Base-by-base conservation (phyloP, 2,888 invertebrate genomes). In the Drosophila mayaguana region DNA sequence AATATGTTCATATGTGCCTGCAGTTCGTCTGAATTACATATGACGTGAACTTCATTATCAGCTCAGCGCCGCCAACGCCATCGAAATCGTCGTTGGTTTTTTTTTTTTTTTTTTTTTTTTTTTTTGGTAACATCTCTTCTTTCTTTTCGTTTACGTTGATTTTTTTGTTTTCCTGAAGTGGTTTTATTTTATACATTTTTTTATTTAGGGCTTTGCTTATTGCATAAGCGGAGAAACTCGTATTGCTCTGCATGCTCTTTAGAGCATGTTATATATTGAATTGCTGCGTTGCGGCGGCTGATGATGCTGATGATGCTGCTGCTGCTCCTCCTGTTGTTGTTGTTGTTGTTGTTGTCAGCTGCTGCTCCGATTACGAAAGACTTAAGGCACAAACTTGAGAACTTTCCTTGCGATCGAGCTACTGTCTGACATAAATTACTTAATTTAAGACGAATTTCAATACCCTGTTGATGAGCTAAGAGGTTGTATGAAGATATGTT, bases 151-250 rank as follows among this genome's bases (percentile, higher is more conserved):
- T 36, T 43, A 45, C 53, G 40, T 56, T 65, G 36, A 16, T 36
- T 53, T 53, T 64, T 56, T 72, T 64, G 69, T 74, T 76, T 86
- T 80, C 72, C 75, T 80, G 59, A 78, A 75, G 75, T 76, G 77
- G 80, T 82, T 83, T 77, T 79, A 72, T 76, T 82, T 78, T 82
- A 71, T 48, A 46, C 16, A 9, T 28, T 78, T 80, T 83, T 80
- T 80, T 78, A 81, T 86, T 81, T 80, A 88, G 87, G 88, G 89
- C 88, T 83, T 79, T 67, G 76, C 78, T 73, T 74, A 85, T 90
- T 90, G 82, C 90, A 82, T 90, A 90, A 90, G 85, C 77, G 82
- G 90, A 75, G 90, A 90, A 90, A 90, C 86, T 86, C 75, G 78
- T 81, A 80, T 88, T 74, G 78, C 81, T 75, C 53, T 66, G 68